A percentile compares a stretch with the other conserved stretches of the same genome.
phyloP scores from a whole-genome alignment of 2,113 vertebrate genomes.

The Gallinago undulata region DNA sequence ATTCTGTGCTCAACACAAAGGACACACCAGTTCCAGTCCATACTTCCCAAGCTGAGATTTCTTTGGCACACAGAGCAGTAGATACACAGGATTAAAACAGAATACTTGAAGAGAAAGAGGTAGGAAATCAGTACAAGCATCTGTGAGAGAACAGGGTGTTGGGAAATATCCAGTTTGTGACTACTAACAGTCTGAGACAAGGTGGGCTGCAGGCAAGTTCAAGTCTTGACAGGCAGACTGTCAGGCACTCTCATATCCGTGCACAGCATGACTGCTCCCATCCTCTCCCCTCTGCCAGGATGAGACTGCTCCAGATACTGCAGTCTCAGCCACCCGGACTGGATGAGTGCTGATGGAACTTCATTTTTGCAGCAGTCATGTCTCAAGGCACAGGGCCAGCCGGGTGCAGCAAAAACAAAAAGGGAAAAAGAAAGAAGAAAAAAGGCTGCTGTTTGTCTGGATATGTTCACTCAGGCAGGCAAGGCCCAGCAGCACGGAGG shows the following conservation, averaged over 20 bases:
- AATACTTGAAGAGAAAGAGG: not conserved
- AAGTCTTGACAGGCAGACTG: not conserved
- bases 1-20: not conserved
- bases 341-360: not conserved
- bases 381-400: not conserved
- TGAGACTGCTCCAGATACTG: not conserved
- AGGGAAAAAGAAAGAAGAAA: fast-evolving
- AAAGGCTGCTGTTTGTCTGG: not conserved
- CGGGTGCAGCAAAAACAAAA: not conserved
- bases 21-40: not conserved
- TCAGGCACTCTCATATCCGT: not conserved
- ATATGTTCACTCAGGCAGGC: not conserved
- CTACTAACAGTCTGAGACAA: not conserved
- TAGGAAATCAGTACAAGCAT: not conserved
- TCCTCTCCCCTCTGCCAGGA: not conserved
- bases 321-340: not conserved
- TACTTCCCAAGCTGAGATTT: not conserved
- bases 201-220: not conserved
- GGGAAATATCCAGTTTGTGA: not conserved
- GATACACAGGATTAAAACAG: not conserved
- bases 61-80: not conserved
- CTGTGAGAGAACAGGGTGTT: not conserved
- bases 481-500: not conserved
- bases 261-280: not conserved
- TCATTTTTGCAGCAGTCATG: not conserved